Evolutionary conservation across 2,888 invertebrate genomes (phyloP), one percentile per base, ranked within the genome.

Genomic region (Troides helena): DNA sequence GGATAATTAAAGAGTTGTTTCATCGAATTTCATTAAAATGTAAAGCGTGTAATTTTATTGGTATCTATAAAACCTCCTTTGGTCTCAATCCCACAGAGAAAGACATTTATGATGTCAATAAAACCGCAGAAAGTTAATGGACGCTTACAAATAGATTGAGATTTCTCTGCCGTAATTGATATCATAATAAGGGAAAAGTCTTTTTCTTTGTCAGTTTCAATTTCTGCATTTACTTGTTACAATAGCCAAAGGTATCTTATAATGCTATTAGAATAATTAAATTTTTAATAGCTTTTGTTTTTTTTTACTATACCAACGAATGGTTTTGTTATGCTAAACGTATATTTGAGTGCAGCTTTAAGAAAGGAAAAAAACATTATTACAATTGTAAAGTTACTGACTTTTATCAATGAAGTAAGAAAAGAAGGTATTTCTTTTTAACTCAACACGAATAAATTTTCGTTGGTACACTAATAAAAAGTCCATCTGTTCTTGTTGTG

Each of bases 101-200:
- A 58, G 56, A 63, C 30, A 62, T 57, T 61, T 39, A 67, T 21
- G 59, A 66, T 23, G 21, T 62, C 66, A 62, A 69, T 69, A 66
- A 58, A 69, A 65, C 62, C 62, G 36, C 66, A 65, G 58, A 57
- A 65, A 62, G 60, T 60, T 65, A 62, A 69, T 62, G 50, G 36
- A 36, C 50, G 25, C 30, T 65, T 68, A 68, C 60, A 23, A 70
- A 67, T 67, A 67, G 65, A 53, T 60, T 61, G 61, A 53, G 65
- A 68, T 72, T 69, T 72, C 63, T 60, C 65, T 56, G 25, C 39
- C 57, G 66, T 67, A 72, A 72, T 72, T 63, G 62, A 68, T 70
- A 63, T 68, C 56, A 62, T 68, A 62, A 68, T 62, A 57, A 62
- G 36, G 61, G 50, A 68, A 72, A 69, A 71, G 69, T 68, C 66